These are phyloP conservation scores for Lepeophtheirus nordmannii DNA, from an alignment of 2,888 invertebrate species.

Conservation along the genomic window DNA sequence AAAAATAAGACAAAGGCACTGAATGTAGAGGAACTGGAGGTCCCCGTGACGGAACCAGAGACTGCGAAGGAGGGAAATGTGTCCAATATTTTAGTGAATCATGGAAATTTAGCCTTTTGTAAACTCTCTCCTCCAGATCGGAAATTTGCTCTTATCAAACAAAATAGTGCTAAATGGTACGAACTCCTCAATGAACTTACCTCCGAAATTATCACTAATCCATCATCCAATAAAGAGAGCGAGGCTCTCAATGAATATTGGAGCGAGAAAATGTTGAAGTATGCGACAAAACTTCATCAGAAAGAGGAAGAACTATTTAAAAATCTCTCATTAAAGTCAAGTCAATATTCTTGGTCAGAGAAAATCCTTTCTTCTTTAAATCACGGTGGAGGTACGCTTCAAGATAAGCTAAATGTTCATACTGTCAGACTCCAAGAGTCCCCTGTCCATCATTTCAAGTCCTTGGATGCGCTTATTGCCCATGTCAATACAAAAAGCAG, in stretches of 20 bases:
- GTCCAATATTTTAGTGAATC: background rate
- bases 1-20: too few species aligned
- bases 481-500: slow-evolving; percentile 10
- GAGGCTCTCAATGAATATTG: slow-evolving; percentile 7
- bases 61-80: too few species aligned
- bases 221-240: background rate
- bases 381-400: slow-evolving; percentile 45
- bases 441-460: slow-evolving; percentile 52
- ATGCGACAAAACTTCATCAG: slow-evolving; percentile 1
- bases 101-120: background rate
- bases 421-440: slow-evolving; percentile 64
- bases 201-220: background rate
- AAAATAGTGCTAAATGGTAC: background rate
- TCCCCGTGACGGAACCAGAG: too few species aligned
- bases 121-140: slow-evolving; percentile 5
- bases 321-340: background rate
- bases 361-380: background rate
- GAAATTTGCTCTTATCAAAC: background rate
- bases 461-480: slow-evolving; percentile 36
- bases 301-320: background rate
- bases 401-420: slow-evolving; percentile 70
- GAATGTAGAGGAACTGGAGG: too few species aligned
- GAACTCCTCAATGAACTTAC: background rate
- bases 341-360: background rate
- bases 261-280: slow-evolving; percentile 1